A percentile compares a stretch with the other conserved stretches of the same genome.
phyloP scores from a whole-genome alignment of 2,888 invertebrate genomes.

The Stenodera caucasica region DNA sequence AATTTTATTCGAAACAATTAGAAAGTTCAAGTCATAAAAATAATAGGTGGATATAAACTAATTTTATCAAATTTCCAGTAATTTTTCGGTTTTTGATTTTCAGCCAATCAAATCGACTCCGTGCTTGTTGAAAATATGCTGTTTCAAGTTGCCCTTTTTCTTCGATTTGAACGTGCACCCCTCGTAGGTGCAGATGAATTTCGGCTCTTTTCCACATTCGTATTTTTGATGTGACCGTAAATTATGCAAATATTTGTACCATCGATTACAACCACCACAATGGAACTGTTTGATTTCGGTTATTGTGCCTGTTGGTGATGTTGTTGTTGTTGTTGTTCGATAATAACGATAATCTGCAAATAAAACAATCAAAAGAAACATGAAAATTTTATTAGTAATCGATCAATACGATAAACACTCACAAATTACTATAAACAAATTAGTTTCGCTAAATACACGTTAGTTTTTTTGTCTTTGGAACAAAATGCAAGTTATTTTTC shows the following conservation, averaged over 20 bases:
- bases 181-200: slow-evolving; percentile 41
- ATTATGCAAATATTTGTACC: slow-evolving; percentile 16
- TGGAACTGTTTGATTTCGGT: slow-evolving; percentile 13
- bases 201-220: slow-evolving; percentile 55
- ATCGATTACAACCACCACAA: slow-evolving; percentile 13
- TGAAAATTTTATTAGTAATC: not conserved
- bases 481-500: not conserved
- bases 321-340: not conserved
- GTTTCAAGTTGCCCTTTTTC: slow-evolving; percentile 16
- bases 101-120: too few species aligned
- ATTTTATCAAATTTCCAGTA: too few species aligned
- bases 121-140: too few species aligned
- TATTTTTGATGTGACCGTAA: slow-evolving; percentile 33
- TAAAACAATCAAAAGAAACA: not conserved
- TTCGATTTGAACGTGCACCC: slow-evolving; percentile 32
- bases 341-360: slow-evolving; percentile 1
- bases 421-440: slow-evolving; percentile 2
- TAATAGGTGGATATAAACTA: too few species aligned
- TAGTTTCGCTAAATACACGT: too few species aligned
- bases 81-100: too few species aligned
- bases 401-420: not conserved
- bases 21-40: too few species aligned
- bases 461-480: too few species aligned
- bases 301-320: not conserved
- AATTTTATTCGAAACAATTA: too few species aligned